These are phyloP conservation scores for Centropristis striata DNA, from an alignment of 2,113 vertebrate species.

Conservation along the genomic window DNA sequence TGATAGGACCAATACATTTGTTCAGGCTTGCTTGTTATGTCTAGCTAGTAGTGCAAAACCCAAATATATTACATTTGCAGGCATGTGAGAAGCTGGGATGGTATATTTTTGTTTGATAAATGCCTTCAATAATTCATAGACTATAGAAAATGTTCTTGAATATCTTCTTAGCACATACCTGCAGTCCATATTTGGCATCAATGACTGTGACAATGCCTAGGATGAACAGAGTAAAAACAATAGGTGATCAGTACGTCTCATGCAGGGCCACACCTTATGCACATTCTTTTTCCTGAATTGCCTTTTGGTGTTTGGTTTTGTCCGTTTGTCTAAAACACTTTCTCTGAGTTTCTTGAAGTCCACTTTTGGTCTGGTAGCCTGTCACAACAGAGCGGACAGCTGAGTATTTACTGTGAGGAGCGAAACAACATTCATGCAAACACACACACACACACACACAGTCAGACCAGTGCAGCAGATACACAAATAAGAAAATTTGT, in stretches of 20 bases:
- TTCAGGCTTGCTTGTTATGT: neutral
- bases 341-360: slow-evolving; percentile 38
- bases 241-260: neutral
- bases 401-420: slow-evolving; percentile 51
- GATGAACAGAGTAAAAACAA: slow-evolving; percentile 25
- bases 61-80: neutral
- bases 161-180: slow-evolving; percentile 82
- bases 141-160: too few relatives aligned
- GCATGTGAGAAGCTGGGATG: too few relatives aligned
- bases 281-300: neutral
- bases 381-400: slow-evolving; percentile 68
- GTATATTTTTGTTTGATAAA: too few relatives aligned
- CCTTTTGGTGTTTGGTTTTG: slow-evolving; percentile 57
- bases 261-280: neutral
- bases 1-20: too few relatives aligned
- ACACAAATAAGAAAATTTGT: slow-evolving; percentile 36
- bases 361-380: slow-evolving; percentile 53
- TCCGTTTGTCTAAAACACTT: slow-evolving; percentile 39
- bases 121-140: too few relatives aligned
- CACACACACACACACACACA: slow-evolving; percentile 2
- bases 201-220: slow-evolving; percentile 95
- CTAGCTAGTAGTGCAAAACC: neutral
- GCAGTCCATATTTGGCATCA: slow-evolving; percentile 94
- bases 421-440: neutral
- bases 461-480: neutral